These are phyloP conservation scores for Synaphobranchus kaupii DNA, from an alignment of 2,797 vertebrate genomes.

Conservation along the genomic window DNA sequence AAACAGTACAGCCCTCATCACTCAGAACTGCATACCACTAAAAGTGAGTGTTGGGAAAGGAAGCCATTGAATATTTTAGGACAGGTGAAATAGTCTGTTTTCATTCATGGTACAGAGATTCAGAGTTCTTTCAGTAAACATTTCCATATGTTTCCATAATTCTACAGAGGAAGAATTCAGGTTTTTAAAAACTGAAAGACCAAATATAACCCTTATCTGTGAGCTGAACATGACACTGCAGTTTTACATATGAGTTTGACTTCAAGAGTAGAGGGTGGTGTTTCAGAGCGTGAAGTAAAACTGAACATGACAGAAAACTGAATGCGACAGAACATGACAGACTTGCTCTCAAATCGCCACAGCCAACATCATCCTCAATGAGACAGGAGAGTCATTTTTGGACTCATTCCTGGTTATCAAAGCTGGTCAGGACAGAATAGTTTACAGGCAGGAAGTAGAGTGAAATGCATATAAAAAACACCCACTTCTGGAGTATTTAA, in stretches of 20 bases:
- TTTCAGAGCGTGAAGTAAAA: constrained; percentile 46
- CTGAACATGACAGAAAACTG: constrained; percentile 53
- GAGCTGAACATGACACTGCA: constrained; percentile 55
- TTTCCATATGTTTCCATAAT: background rate
- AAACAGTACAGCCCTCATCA: background rate
- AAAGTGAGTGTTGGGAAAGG: background rate
- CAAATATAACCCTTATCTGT: constrained; percentile 71
- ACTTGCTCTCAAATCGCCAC: constrained; percentile 54
- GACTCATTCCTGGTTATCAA: constrained; percentile 59
- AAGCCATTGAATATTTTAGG: background rate
- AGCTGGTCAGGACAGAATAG: constrained; percentile 39
- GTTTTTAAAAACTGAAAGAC: constrained; percentile 22
- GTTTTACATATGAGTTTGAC: constrained; percentile 25
- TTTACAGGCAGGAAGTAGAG: constrained; percentile 46
- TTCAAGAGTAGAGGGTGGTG: constrained; percentile 30
- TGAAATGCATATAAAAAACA: constrained; percentile 36
- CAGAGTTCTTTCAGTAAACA: background rate
- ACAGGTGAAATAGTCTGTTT: background rate
- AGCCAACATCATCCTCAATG: constrained; percentile 47
- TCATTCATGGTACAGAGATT: background rate
- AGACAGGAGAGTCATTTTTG: constrained; percentile 32
- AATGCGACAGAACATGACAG: constrained; percentile 42
- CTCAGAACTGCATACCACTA: background rate
- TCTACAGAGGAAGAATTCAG: constrained; percentile 33
- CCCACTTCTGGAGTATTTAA: constrained; percentile 37